Evolutionary conservation across 1,140 invertebrate genomes (phyloP).

Genomic region (Drosophila prosaltans): DNA sequence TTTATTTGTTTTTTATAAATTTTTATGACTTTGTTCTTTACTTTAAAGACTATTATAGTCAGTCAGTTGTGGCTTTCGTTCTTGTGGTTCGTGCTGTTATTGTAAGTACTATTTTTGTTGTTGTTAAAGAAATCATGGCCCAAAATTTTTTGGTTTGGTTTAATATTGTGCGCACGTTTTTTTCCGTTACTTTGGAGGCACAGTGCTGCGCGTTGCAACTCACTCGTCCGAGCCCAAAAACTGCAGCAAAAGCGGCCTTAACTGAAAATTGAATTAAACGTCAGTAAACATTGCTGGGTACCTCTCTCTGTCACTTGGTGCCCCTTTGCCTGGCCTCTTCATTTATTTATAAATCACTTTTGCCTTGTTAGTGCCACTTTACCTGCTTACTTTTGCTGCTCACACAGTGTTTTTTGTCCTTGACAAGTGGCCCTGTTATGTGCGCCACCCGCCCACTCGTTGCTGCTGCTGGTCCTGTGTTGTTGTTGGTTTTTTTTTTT

Average conservation of each 20-base stretch:
- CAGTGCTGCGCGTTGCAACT: constrained; percentile 8
- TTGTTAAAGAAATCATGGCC: constrained; percentile 55
- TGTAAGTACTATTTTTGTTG: constrained; percentile 18
- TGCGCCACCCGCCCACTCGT: constrained; percentile 44
- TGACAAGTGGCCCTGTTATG: constrained; percentile 54
- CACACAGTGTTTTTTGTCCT: constrained; percentile 41
- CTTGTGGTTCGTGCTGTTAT: constrained; percentile 22
- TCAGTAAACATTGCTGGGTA: constrained; percentile 37
- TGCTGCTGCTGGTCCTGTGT: constrained; percentile 14
- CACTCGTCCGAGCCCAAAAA: not conserved
- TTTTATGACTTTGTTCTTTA: constrained; percentile 6
- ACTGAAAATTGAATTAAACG: constrained; percentile 26
- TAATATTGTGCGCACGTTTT: constrained; percentile 64
- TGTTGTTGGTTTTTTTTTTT: constrained; percentile 17
- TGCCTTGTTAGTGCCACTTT: constrained; percentile 48
- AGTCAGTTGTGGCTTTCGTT: constrained; percentile 6
- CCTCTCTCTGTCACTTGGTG: constrained; percentile 15
- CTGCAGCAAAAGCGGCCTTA: constrained; percentile 34
- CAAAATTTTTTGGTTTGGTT: constrained; percentile 39
- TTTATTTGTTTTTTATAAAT: constrained; percentile 5
- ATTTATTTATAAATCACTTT: constrained; percentile 50
- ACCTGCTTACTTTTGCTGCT: constrained; percentile 26
- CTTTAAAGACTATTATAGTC: constrained; percentile 18
- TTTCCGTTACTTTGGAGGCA: constrained; percentile 44
- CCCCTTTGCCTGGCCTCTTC: constrained; percentile 22